These are phyloP conservation scores for Crambe crambe DNA, from an alignment of 37 sponge, comb jelly and placozoan species.

Conservation along the genomic window DNA sequence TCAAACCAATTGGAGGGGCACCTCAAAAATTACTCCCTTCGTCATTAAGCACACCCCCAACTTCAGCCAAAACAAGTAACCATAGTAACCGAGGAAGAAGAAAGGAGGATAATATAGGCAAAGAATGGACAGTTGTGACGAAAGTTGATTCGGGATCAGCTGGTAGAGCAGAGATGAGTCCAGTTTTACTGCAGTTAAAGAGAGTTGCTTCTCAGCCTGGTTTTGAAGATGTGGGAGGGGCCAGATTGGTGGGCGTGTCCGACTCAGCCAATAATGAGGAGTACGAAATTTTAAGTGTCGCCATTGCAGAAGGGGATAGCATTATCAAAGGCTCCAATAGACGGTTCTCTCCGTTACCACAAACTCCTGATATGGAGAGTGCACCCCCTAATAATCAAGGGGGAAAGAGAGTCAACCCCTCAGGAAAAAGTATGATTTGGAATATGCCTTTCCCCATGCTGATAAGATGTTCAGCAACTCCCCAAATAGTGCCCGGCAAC, in stretches of 20 bases:
- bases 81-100: neutral
- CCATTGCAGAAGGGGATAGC: neutral
- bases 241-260: neutral
- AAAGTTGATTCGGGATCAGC: neutral
- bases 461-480: neutral
- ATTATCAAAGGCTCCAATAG: neutral
- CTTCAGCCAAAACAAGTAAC: neutral
- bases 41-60: neutral
- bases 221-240: neutral
- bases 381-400: neutral
- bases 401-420: too few relatives aligned
- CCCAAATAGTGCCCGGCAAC: too few relatives aligned
- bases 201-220: constrained; percentile 2
- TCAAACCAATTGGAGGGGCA: neutral
- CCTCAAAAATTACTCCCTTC: constrained; percentile 5
- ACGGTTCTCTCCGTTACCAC: neutral
- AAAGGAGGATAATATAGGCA: neutral
- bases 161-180: neutral
- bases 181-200: neutral
- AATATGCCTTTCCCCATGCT: neutral
- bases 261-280: neutral
- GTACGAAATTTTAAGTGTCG: neutral
- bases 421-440: neutral
- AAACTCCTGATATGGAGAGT: neutral
- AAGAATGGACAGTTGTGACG: neutral